Evolutionary conservation across 2,888 invertebrate species (phyloP), one percentile per base, ranked within the genome.

Genomic region (Scotopteryx bipunctaria): DNA sequence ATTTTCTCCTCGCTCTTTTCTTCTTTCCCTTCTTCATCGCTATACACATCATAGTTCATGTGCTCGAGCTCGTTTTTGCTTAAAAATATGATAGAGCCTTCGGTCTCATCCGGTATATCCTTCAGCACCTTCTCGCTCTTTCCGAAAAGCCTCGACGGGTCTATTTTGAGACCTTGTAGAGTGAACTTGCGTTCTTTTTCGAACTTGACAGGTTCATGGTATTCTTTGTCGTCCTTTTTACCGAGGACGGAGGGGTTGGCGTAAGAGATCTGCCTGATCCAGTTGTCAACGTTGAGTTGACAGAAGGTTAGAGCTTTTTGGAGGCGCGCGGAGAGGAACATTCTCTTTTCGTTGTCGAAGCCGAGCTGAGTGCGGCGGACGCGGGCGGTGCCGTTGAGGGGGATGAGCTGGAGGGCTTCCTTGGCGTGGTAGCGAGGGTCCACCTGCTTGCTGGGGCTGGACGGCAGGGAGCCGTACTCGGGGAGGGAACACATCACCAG

Each of bases 71-170:
- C 93, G 63, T 92, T 91, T 83, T 93, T 93, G 72, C 92, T 93
- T 61, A 93, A 83, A 76, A 93, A 93, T 81, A 93, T 93, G n/a
- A 93, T 93, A 0, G 93, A 93, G 36, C 93, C 93, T 71, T 93
- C 93, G 32, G 92, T 93, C 66, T 93, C 93, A 54, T 93, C 91
- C 0, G 91, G 91, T 40, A 91, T 91, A 66, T 91, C 91, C 71
- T 86, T 90, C 11, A 91, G 74, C 8, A 90, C 89, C 59, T 89
- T 89, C 59, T 91, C 91, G 56, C 89, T 91, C 74, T 91, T 91
- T 6, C 91, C 91, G 44, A 91, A 91, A 27, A 91, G 71, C 56
- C 86, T 78, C 1, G 91, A 89, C 2, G 91, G 81, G 54, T 91
- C 91, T 46, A 91, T 86, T 58, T 91, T 91, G 5, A 91, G 70